Base-by-base conservation (phyloP, 2,888 invertebrate species). In the Megalurothrips usitatus region DNA sequence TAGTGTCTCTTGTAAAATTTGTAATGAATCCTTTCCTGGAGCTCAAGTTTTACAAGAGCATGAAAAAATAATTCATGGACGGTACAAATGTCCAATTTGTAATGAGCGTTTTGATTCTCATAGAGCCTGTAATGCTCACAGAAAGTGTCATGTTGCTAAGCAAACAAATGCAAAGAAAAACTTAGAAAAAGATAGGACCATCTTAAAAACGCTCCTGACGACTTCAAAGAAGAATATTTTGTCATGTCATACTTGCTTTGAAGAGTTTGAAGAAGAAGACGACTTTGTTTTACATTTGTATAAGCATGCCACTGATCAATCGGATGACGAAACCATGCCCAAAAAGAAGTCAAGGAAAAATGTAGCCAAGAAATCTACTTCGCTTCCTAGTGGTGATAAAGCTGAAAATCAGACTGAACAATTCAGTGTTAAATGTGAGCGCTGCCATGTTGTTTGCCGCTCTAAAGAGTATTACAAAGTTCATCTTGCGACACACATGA, bases 351-450 rank as follows among this genome's bases (percentile, higher is more conserved):
- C 23, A 26, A 75, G 26, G 26, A 75, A 26, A 26, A 26, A 26
- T 75, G 10, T 12, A 75, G 26, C 23, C 12, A 26, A 12, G 8
- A 75, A 75, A 26, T 26, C 68, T 26, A 26, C 0, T 8, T 12
- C 68, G 11, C 23, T 26, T 75, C 12, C 12, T 1, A 75, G 12
- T 26, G 23, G 23, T 75, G 68, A 23, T 23, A 23, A 23, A 68
- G 12, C 68, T 23, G 68, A 75, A 26, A 75, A 26, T 75, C 12
- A n/a, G 12, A 26, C 26, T 75, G 68, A 75, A 26, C 68, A 75
- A 75, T 75, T 75, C 26, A 75, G 68, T 75, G 68, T 75, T 10
- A 75, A 75, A 26, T 75, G 68, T 26, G 68, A 75, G 10, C 26
- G 26, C 11, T 75, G 68, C 26, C 68, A 75, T 75, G 68, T 75